Percentiles rank a stretch among this genome's conserved stretches.
Conservation (phyloP, 2,113 vertebrate genomes). For the Vanacampus margaritifer region DNA sequence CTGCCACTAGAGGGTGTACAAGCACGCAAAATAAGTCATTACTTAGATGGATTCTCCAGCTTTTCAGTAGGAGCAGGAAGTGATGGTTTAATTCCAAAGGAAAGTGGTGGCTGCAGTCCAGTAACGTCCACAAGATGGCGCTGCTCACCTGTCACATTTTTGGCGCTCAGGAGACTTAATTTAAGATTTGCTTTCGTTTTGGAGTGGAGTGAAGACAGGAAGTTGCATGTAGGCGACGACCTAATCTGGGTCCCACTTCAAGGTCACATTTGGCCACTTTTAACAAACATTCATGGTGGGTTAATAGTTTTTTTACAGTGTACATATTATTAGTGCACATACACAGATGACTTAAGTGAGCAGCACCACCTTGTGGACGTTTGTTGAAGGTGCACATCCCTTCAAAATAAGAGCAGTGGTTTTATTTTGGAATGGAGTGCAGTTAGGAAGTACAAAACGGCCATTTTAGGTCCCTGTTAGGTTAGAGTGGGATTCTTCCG, state of each 20-base stretch:
- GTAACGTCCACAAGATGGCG: constrained; percentile 58
- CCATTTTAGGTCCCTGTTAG: background rate
- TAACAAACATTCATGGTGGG: no score
- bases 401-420: constrained; percentile 25
- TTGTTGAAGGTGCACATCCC: background rate
- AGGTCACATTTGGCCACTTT: no score
- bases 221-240: background rate
- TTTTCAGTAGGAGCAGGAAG: no score
- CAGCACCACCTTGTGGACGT: background rate
- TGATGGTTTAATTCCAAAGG: background rate
- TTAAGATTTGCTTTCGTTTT: constrained; percentile 55
- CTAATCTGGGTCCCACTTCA: no score
- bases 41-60: background rate
- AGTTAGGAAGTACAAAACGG: background rate
- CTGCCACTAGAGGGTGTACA: constrained; percentile 50
- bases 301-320: no score
- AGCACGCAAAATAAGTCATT: constrained; percentile 2
- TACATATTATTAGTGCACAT: background rate
- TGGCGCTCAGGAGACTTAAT: constrained; percentile 23
- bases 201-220: constrained; percentile 14
- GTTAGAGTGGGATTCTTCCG: background rate
- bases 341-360: background rate
- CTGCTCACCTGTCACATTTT: constrained; percentile 7
- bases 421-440: constrained; percentile 41
- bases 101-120: background rate